Evolutionary conservation across 2,113 vertebrate species (phyloP).

Genomic region (Anarrhichthys ocellatus): DNA sequence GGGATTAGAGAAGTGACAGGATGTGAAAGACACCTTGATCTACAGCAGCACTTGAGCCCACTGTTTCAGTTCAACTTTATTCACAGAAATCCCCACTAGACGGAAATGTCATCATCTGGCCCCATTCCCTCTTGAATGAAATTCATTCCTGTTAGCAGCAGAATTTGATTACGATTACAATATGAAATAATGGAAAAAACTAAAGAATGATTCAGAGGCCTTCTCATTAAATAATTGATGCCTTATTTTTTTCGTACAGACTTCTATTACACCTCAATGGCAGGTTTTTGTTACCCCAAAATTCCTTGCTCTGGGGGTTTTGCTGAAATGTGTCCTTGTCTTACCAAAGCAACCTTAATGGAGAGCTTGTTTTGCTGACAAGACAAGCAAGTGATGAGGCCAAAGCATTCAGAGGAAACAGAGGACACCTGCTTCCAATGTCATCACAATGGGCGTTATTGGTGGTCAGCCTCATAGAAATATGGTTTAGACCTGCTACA

Average conservation of each 20-base stretch:
- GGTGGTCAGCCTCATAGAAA: neutral
- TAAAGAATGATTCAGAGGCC: neutral
- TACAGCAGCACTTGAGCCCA: neutral
- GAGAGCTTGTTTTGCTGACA: neutral
- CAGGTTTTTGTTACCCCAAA: neutral
- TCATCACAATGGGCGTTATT: neutral
- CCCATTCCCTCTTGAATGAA: neutral
- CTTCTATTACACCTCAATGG: neutral
- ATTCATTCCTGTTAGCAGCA: neutral
- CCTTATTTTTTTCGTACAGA: neutral
- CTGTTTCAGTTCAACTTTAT: neutral
- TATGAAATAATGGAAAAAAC: neutral
- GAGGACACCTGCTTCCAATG: neutral
- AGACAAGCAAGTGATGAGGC: neutral
- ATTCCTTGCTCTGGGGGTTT: constrained; percentile 9
- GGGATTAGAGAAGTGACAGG: neutral
- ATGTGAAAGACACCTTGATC: neutral
- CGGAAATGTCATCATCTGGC: constrained; percentile 10
- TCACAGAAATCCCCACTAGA: constrained; percentile 8
- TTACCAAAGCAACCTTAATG: neutral
- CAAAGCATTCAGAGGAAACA: neutral
- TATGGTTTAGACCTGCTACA: too few species aligned
- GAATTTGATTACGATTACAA: neutral
- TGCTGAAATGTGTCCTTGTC: neutral
- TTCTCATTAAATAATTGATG: constrained; percentile 19